Evolutionary conservation across 2,797 vertebrate genomes (phyloP).

Genomic region (Lepus townsendii): DNA sequence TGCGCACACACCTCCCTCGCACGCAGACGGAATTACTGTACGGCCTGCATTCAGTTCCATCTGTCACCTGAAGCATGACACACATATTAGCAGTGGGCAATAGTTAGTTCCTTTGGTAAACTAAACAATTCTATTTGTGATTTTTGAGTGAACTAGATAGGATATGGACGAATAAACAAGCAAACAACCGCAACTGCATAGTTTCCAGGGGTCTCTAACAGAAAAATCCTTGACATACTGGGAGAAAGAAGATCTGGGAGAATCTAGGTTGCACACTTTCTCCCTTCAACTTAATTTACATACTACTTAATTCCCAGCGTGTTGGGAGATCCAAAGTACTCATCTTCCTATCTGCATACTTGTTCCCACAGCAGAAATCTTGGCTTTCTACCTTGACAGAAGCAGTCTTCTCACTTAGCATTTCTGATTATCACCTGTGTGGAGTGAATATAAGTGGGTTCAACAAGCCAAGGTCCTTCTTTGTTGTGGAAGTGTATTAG

Average conservation of each 20-base stretch:
- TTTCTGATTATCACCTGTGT: not conserved
- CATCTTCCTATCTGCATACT: not conserved
- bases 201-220: not conserved
- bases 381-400: not conserved
- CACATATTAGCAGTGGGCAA: constrained; percentile 1
- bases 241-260: not conserved
- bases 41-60: constrained; percentile 96
- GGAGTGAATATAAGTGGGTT: not conserved
- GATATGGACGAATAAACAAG: not conserved
- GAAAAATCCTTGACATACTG: not conserved
- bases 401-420: not conserved
- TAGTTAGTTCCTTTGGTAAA: not conserved
- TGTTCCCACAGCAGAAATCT: fast-evolving
- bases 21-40: constrained; percentile 98
- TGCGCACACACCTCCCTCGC: constrained; percentile 96
- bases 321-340: not conserved
- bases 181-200: not conserved
- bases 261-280: not conserved
- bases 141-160: not conserved
- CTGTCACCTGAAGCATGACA: constrained; percentile 87
- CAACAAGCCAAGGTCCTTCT: not conserved
- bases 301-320: too few species aligned
- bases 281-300: not conserved
- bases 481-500: not conserved
- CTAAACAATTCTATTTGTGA: not conserved